Conservation (phyloP, 2,113 vertebrate genomes). For the Neolamprologus longior region DNA sequence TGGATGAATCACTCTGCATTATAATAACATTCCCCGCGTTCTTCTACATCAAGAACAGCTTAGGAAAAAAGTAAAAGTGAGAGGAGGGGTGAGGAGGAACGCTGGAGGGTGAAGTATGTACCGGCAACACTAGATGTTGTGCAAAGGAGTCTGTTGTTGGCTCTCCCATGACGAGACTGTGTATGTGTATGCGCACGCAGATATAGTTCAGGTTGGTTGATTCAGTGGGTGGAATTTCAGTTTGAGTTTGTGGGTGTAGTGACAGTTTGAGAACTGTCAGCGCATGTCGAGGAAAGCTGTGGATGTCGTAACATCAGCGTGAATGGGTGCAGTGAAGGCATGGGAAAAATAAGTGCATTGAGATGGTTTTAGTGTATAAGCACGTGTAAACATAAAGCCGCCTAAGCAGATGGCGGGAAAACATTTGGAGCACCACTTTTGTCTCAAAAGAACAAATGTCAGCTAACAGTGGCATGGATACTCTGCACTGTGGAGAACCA, state of each 20-base stretch:
- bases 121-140: constrained; percentile 22
- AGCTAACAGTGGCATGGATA: background rate
- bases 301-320: constrained; percentile 34
- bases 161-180: constrained; percentile 56
- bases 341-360: background rate
- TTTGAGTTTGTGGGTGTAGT: constrained; percentile 51
- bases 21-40: constrained; percentile 70
- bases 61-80: background rate
- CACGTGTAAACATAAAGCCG: background rate
- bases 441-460: constrained; percentile 9
- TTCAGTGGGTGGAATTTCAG: constrained; percentile 40
- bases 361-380: background rate
- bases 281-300: constrained; percentile 25
- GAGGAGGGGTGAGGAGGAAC: background rate
- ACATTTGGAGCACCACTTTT: background rate
- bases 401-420: background rate
- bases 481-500: background rate
- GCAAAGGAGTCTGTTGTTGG: constrained; percentile 30
- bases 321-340: constrained; percentile 13
- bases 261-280: constrained; percentile 57
- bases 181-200: background rate
- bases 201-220: constrained; percentile 13
- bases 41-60: constrained; percentile 45
- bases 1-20: constrained; percentile 67
- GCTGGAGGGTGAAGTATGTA: constrained; percentile 36